Evolutionary conservation across 1,140 invertebrate genomes (phyloP).

Genomic region (Drosophila tsacasi): DNA sequence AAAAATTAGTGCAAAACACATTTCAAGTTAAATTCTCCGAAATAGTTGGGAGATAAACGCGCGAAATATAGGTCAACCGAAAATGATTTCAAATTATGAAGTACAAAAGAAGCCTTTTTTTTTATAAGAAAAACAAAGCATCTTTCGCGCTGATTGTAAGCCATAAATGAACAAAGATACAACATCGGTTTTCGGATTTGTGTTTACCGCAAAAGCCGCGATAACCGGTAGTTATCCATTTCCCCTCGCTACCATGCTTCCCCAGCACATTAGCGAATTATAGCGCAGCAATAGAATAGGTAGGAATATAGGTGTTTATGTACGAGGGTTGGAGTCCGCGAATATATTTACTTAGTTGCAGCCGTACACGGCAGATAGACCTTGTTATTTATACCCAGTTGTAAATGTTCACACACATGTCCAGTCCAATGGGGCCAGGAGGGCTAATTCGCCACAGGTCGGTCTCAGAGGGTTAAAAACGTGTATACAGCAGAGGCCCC

Average conservation of each 20-base stretch:
- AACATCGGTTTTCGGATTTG: slow-evolving; percentile 6
- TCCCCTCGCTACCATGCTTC: slow-evolving; percentile 1
- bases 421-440: slow-evolving; percentile 2
- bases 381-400: slow-evolving; percentile 41
- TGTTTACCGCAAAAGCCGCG: slow-evolving; percentile 36
- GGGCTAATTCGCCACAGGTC: slow-evolving; percentile 2
- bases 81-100: slow-evolving; percentile 5
- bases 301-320: slow-evolving; percentile 1
- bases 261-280: slow-evolving; percentile 37
- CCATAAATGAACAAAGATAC: background rate
- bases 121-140: slow-evolving; percentile 8
- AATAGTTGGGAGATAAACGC: background rate
- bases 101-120: slow-evolving; percentile 8
- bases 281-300: slow-evolving; percentile 32
- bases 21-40: background rate
- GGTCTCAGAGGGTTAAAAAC: slow-evolving; percentile 58
- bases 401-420: slow-evolving; percentile 36
- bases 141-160: slow-evolving; percentile 2
- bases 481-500: slow-evolving; percentile 38
- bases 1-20: background rate
- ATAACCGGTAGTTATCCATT: slow-evolving; percentile 58
- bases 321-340: slow-evolving; percentile 7
- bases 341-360: slow-evolving; percentile 45
- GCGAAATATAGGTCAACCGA: slow-evolving; percentile 1
- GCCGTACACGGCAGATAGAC: slow-evolving; percentile 15